Evolutionary conservation across 2,113 vertebrate species (phyloP).

Genomic region (Gavialis gangeticus): DNA sequence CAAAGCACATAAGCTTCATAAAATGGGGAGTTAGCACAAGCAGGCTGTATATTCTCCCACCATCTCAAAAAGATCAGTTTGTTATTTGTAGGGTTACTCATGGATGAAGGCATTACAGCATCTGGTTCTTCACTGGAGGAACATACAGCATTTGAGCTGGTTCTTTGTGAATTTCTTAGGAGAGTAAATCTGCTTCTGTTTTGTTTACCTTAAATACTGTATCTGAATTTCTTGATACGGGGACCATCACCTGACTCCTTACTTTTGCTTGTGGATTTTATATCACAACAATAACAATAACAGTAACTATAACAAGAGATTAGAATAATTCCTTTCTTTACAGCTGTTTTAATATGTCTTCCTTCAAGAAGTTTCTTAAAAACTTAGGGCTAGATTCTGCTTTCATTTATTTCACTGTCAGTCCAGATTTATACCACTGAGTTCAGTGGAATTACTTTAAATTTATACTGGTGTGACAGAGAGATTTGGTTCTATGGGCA

Average conservation of each 20-base stretch:
- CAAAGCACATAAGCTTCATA: background rate
- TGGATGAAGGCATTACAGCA: background rate
- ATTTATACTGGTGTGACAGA: background rate
- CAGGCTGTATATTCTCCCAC: background rate
- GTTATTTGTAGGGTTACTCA: background rate
- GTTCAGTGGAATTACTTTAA: background rate
- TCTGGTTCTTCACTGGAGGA: background rate
- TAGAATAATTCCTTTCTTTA: background rate
- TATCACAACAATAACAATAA: background rate
- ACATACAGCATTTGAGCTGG: background rate
- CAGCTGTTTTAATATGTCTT: background rate
- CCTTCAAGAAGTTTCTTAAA: background rate
- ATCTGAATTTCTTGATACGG: background rate
- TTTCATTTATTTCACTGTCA: background rate
- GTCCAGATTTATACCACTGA: background rate
- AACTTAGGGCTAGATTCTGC: background rate
- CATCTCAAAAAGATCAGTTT: background rate
- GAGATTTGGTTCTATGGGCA: background rate
- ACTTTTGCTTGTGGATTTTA: background rate
- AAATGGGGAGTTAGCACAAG: background rate
- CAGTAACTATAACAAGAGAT: too few relatives aligned
- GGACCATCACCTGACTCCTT: background rate
- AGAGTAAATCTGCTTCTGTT: background rate
- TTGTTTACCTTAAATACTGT: background rate
- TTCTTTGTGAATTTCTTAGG: background rate